phyloP scores from a whole-genome alignment of 2,113 vertebrate genomes.

The Scomber scombrus region DNA sequence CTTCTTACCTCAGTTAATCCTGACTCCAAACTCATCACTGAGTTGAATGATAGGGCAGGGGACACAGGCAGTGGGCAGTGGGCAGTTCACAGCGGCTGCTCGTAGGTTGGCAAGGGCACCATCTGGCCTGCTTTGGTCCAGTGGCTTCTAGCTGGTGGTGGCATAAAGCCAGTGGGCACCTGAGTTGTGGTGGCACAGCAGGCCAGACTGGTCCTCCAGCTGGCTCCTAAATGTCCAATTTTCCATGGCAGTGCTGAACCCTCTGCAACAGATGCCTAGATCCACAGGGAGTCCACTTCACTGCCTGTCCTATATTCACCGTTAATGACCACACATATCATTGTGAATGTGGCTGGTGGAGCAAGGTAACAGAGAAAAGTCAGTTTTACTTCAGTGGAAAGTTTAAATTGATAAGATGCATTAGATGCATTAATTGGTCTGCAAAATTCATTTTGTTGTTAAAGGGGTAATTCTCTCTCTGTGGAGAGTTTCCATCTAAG shows the following conservation, averaged over 20 bases:
- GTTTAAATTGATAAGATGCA: slow-evolving; percentile 16
- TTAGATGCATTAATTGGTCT: slow-evolving; percentile 43
- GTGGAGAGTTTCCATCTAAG: slow-evolving; percentile 22
- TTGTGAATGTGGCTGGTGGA: slow-evolving; percentile 39
- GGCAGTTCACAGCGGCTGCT: slow-evolving; percentile 50
- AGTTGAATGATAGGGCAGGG: slow-evolving; percentile 54
- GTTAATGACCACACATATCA: slow-evolving; percentile 63
- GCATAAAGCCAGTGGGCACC: slow-evolving; percentile 75
- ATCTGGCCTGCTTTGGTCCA: slow-evolving; percentile 77
- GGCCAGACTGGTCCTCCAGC: slow-evolving; percentile 77
- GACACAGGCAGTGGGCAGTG: slow-evolving; percentile 46
- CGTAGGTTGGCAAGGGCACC: slow-evolving; percentile 74
- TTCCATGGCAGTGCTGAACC: slow-evolving; percentile 76
- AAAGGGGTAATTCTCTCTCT: background rate
- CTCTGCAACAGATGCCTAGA: slow-evolving; percentile 80
- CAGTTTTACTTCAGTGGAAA: slow-evolving; percentile 24
- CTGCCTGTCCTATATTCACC: slow-evolving; percentile 67
- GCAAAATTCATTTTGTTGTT: slow-evolving; percentile 13
- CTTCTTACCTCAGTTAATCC: slow-evolving; percentile 50
- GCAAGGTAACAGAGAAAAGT: slow-evolving; percentile 30
- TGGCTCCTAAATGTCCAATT: slow-evolving; percentile 85
- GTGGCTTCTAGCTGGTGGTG: slow-evolving; percentile 73
- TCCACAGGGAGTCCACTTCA: slow-evolving; percentile 73
- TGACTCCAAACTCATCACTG: slow-evolving; percentile 56
- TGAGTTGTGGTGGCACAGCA: slow-evolving; percentile 72